phyloP scores from a whole-genome alignment of 2,888 invertebrate species.

The Timema podura region DNA sequence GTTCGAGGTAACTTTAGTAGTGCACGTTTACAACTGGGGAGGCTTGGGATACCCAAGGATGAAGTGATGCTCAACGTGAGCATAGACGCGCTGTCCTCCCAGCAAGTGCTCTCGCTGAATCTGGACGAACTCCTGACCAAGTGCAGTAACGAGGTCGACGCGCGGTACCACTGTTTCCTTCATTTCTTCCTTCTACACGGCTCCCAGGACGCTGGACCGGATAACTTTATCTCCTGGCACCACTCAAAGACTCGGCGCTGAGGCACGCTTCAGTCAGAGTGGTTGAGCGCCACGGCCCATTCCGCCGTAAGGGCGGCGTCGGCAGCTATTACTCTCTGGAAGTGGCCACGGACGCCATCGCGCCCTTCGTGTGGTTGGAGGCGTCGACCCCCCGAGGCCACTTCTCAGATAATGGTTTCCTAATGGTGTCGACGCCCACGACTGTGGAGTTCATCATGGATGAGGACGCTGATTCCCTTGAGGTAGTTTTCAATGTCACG shows the following conservation, averaged over 20 bases:
- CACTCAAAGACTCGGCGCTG: constrained; percentile 48
- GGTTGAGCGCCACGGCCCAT: background rate
- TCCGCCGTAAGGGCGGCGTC: background rate
- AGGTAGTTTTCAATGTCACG: no score
- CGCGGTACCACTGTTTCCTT: constrained; percentile 43
- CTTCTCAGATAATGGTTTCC: constrained; percentile 75
- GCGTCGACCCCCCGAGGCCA: constrained; percentile 51
- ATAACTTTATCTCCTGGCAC: constrained; percentile 62
- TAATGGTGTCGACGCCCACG: constrained; percentile 14
- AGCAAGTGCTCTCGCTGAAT: constrained; percentile 16
- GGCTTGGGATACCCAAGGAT: constrained; percentile 11
- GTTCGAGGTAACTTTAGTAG: constrained; percentile 25
- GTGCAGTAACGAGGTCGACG: constrained; percentile 11
- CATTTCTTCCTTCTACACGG: constrained; percentile 50
- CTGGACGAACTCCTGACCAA: constrained; percentile 1
- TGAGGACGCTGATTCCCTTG: no score
- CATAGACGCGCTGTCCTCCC: constrained; percentile 6
- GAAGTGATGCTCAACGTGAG: background rate
- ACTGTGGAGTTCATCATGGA: no score
- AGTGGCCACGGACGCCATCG: constrained; percentile 50
- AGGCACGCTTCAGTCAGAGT: background rate
- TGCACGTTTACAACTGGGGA: constrained; percentile 25
- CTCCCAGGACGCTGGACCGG: constrained; percentile 50
- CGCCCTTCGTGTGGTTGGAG: constrained; percentile 69
- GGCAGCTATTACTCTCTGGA: constrained; percentile 39